Conservation (phyloP, 2,888 invertebrate genomes). For the Agrotis puta region DNA sequence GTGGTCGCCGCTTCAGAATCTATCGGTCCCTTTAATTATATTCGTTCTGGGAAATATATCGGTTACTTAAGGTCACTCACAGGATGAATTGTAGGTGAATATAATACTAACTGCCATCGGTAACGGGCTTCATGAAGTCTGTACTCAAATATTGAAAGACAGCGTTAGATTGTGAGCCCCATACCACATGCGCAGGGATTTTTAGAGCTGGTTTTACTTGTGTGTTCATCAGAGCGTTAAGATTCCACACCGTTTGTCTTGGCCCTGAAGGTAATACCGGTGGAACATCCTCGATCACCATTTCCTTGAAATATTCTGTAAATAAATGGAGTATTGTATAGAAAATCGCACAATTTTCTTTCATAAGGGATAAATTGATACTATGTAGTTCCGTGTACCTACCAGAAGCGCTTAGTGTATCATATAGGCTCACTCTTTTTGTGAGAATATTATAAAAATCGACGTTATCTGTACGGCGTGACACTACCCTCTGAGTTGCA, state of each 20-base stretch:
- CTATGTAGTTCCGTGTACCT: constrained; percentile 27
- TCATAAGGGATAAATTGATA: too few species aligned
- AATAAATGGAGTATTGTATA: constrained; percentile 22
- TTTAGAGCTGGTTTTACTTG: constrained; percentile 92
- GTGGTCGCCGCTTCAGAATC: too few species aligned
- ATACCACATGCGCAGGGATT: constrained; percentile 92
- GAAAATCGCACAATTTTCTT: neutral
- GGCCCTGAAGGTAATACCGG: constrained; percentile 59
- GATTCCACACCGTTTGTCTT: constrained; percentile 72
- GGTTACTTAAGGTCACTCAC: neutral
- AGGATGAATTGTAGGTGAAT: neutral
- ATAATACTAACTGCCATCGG: constrained; percentile 84
- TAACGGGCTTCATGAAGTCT: constrained; percentile 96
- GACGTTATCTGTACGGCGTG: constrained; percentile 91
- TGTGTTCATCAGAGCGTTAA: constrained; percentile 93
- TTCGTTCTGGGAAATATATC: neutral
- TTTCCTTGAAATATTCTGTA: constrained; percentile 80
- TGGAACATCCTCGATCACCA: constrained; percentile 77
- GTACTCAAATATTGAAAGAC: constrained; percentile 92
- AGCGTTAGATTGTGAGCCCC: constrained; percentile 91
- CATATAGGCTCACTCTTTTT: constrained; percentile 76
- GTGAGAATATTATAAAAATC: constrained; percentile 96
- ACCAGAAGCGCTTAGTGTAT: constrained; percentile 75
- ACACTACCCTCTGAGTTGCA: constrained; percentile 92
- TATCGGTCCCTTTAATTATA: too few species aligned